These are phyloP conservation scores for Herpetotheres cachinnans DNA, from an alignment of 2,113 vertebrate species.

Conservation along the genomic window DNA sequence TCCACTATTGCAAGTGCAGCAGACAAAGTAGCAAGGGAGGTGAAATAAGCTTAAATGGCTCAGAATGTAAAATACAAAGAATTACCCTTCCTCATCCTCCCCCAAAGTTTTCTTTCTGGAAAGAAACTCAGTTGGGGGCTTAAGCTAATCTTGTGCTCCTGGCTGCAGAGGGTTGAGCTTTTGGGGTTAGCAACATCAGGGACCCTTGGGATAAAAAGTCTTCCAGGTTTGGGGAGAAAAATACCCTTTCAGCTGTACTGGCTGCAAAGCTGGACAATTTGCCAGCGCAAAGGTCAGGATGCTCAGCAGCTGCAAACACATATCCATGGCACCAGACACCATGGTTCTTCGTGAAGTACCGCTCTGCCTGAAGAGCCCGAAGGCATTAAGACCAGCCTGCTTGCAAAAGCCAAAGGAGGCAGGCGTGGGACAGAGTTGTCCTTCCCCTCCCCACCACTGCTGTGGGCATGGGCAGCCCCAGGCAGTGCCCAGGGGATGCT, in stretches of 20 bases:
- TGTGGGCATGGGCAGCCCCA: accelerated
- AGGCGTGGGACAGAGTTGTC: accelerated
- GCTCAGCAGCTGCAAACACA: background rate
- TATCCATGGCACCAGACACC: background rate
- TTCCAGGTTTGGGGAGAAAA: background rate
- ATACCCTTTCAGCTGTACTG: background rate
- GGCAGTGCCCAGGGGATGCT: background rate
- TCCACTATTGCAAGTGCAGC: background rate
- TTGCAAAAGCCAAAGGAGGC: background rate
- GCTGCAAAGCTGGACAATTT: background rate
- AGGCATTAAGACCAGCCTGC: background rate
- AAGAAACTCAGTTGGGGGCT: background rate
- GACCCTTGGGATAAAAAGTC: background rate
- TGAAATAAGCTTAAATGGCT: background rate
- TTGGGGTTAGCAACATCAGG: background rate
- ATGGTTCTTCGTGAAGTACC: background rate
- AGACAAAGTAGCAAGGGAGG: background rate
- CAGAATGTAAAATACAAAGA: background rate
- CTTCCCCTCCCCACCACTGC: background rate
- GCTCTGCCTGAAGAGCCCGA: background rate
- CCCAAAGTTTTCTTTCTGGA: background rate
- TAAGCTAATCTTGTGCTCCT: background rate
- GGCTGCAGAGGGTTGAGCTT: background rate
- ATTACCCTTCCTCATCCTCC: background rate
- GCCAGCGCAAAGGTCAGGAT: background rate